Conservation (phyloP, 1,140 invertebrate genomes). For the Latrodectus geometricus region DNA sequence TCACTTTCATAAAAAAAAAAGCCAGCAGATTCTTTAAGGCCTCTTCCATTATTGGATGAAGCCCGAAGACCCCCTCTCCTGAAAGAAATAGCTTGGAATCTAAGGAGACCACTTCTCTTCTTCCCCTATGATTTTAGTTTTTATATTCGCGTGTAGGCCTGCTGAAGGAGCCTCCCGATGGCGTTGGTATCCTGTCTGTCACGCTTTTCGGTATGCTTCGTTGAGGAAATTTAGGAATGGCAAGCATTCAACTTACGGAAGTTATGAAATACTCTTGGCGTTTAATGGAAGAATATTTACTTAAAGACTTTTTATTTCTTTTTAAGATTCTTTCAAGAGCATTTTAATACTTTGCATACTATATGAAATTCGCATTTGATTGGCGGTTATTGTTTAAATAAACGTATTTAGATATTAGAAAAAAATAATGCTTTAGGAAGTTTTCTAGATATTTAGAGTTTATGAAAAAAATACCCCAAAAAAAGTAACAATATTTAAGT, state of each 20-base stretch:
- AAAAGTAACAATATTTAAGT: no score
- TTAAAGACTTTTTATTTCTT: no score
- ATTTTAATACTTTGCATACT: no score
- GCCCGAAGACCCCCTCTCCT: not conserved
- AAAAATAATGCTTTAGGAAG: no score
- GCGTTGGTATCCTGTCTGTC: not conserved
- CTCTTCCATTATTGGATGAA: conserved; percentile 57
- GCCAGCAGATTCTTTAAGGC: conserved; percentile 47
- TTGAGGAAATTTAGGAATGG: conserved; percentile 27
- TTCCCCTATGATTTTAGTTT: not conserved
- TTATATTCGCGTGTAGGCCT: not conserved
- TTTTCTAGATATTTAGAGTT: no score
- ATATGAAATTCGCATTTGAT: no score
- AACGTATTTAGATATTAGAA: no score
- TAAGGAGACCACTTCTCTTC: conserved; percentile 24
- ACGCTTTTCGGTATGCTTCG: conserved; percentile 5
- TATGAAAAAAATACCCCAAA: no score
- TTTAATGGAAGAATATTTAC: not conserved
- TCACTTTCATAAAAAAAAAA: conserved; percentile 25
- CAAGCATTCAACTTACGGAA: conserved; percentile 13
- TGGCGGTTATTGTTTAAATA: no score
- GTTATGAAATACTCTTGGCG: not conserved
- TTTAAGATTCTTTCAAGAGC: no score
- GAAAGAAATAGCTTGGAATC: conserved; percentile 43
- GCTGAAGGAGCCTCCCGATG: not conserved